Base-by-base conservation (phyloP, 2,797 vertebrate species). In the Pagetopsis macropterus region DNA sequence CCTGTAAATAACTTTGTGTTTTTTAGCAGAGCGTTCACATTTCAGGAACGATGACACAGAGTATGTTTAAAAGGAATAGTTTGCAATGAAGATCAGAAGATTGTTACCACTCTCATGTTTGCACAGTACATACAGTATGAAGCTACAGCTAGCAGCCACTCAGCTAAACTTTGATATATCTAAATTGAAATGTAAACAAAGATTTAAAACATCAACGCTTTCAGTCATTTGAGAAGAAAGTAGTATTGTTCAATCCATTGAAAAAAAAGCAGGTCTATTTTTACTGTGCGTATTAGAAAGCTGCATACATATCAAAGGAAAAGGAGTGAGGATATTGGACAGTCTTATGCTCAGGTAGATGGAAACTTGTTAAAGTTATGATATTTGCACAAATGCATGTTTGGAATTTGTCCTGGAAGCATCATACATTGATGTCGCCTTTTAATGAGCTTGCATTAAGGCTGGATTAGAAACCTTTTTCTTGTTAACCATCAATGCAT, bases 401-500 rank as follows among this genome's bases (percentile, higher is more conserved):
- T 52, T 48, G 48, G 52, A 51, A 62, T 71, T 40, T 7, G 9
- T 13, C 1, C 3, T 69, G 55, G 70, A 71, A 41, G 44, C 41
- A 65, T 27, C 60, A 72, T 61, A 66, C 61, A 56, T 13, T 50
- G 17, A 72, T 27, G 33, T 60, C 5, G 4, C 15, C 33, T n/a
- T 73, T 60, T 57, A 27, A 57, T 27, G 50, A 31, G 14, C 68
- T 55, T 43, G 6, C 23, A 41, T 23, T 50, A 2, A 75, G 54
- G 55, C 21, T 21, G 46, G 23, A 67, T 71, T 67, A 4, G 2
- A 9, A 37, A 52, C 43, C 48, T 15, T 61, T 65, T 54, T 72
- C 54, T 56, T 66, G 19, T 19, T 73, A 19, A 56, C 54, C 3
- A 16, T 60, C 82, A 49, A 54, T 60, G 16, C n/a, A 75, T 63